phyloP scores from a whole-genome alignment of 2,888 invertebrate species.

The Sicus ferrugineus region DNA sequence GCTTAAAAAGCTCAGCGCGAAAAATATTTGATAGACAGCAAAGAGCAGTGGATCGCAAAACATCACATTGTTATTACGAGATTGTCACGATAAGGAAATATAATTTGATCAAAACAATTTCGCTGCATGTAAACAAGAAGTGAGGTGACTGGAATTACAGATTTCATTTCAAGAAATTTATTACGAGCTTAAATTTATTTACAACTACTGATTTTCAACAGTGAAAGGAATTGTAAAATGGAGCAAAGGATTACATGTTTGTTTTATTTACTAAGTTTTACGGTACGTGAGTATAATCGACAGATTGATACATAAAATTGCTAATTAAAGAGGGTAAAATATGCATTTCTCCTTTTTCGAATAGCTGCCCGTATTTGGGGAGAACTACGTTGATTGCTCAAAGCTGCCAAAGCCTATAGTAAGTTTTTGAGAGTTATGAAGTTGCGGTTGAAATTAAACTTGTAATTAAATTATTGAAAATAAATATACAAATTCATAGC shows the following conservation, averaged over 20 bases:
- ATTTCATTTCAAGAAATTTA: too few species aligned
- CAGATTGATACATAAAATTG: too few species aligned
- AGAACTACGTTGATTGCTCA: conserved; percentile 29
- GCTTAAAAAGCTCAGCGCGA: neutral
- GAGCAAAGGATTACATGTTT: neutral
- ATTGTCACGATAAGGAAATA: neutral
- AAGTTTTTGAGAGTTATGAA: conserved; percentile 5
- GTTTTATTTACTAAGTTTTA: neutral
- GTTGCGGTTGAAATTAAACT: neutral
- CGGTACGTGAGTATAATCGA: neutral
- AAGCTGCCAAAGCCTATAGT: conserved; percentile 37
- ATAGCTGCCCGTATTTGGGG: neutral
- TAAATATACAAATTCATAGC: conserved; percentile 20
- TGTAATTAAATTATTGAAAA: neutral
- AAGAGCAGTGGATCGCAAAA: neutral
- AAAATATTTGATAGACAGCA: neutral
- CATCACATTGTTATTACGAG: neutral
- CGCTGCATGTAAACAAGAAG: neutral
- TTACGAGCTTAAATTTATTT: too few species aligned
- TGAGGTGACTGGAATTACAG: neutral
- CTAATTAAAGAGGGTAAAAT: too few species aligned
- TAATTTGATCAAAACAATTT: too few species aligned
- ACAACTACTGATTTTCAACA: too few species aligned
- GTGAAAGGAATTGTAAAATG: neutral
- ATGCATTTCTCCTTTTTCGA: neutral